Evolutionary conservation across 2,888 invertebrate species (phyloP), one percentile per base, ranked within the genome.

Genomic region (Noctuana brunneofusca): DNA sequence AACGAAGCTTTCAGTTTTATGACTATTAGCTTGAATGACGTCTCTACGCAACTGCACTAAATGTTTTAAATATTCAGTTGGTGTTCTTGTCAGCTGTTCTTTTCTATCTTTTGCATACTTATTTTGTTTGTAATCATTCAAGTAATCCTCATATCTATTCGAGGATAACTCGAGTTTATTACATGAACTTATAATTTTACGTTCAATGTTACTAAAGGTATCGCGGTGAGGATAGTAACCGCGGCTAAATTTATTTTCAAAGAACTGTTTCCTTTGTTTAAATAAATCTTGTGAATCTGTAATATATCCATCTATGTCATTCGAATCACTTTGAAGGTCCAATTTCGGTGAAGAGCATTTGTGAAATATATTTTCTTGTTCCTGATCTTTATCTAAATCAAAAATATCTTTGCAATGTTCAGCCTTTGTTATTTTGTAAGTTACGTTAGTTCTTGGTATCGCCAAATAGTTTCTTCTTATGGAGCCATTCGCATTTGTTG

Each of bases 11-110:
- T 64, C 59, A 35, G 35, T 56, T 18, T 11, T 54, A 49, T 83
- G 80, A 12, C 78, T 77, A 24, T 75, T 85, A 48, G 92, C 90
- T 67, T 87, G 86, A 52, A 94, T 87, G 16, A 93, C 87, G 69
- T 93, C 90, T 71, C 87, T 86, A 68, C 94, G 83, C 78, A 93
- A 80, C 59, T 88, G 83, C 11, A 93, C 92, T 66, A 94, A 84
- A 76, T 94, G 92, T 69, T 89, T 91, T 63, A 94, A 76, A 80
- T 93, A 94, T 65, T 92, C 91, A 59, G 92, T 93, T 0, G 94
- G 94, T 8, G 80, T 83, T 18, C 80, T 73, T n/a, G 60, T 65
- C 6, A 57, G n/a, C 35, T 38, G 22, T 55, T 62, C 56, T 9
- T 58, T 60, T 16, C 66, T 67, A 32, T 52, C 64, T 38, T 46